These are phyloP conservation scores for Zaprionus vittiger DNA, from an alignment of 1,140 invertebrate genomes.

Conservation along the genomic window DNA sequence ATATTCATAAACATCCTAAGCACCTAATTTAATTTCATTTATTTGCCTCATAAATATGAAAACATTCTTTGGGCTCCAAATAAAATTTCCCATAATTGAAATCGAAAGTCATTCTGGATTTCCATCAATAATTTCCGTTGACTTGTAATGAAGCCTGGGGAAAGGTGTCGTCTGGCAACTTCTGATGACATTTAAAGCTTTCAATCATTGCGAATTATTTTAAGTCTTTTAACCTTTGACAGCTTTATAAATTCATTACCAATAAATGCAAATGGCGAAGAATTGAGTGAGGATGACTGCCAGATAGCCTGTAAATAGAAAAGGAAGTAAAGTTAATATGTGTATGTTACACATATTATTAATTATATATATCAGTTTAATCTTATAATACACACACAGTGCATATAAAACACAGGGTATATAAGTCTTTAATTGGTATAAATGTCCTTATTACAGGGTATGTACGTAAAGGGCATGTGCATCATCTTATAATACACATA, in stretches of 20 bases:
- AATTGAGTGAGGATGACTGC: neutral
- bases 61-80: neutral
- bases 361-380: too few relatives aligned
- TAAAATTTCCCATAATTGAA: constrained; percentile 2
- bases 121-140: constrained; percentile 2
- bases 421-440: too few relatives aligned
- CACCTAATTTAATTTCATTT: neutral
- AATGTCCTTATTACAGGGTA: too few relatives aligned
- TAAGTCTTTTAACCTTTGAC: constrained; percentile 14
- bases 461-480: too few relatives aligned
- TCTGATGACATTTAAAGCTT: constrained; percentile 11
- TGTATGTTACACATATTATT: too few relatives aligned
- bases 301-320: neutral
- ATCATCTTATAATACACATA: too few relatives aligned
- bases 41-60: constrained; percentile 1
- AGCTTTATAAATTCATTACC: constrained; percentile 15
- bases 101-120: neutral
- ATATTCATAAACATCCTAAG: neutral
- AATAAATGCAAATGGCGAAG: constrained; percentile 10
- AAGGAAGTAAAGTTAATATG: neutral
- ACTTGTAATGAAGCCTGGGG: neutral
- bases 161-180: neutral
- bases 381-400: too few relatives aligned
- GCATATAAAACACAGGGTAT: too few relatives aligned
- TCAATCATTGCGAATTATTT: constrained; percentile 10